phyloP scores from a whole-genome alignment of 2,888 invertebrate genomes.

The Melanostoma scalare region DNA sequence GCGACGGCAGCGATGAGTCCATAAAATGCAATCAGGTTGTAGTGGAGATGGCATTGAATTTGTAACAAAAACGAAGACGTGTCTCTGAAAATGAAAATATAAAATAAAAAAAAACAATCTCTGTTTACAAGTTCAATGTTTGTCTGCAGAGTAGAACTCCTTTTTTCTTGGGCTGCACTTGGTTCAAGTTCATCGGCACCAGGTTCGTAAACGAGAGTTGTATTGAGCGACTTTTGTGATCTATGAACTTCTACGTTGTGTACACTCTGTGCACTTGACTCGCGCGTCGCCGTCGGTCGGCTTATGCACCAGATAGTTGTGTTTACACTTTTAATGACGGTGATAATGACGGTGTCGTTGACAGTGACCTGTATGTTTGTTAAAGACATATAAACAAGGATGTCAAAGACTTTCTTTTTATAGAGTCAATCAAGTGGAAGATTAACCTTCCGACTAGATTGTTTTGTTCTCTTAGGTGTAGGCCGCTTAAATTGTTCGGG shows the following conservation, averaged over 20 bases:
- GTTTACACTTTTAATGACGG: slow-evolving; percentile 56
- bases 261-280: slow-evolving; percentile 32
- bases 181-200: slow-evolving; percentile 63
- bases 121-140: slow-evolving; percentile 64
- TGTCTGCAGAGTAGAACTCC: slow-evolving; percentile 28
- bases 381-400: slow-evolving; percentile 55
- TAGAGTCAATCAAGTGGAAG: slow-evolving; percentile 18
- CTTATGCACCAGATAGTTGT: slow-evolving; percentile 59
- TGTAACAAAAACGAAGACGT: slow-evolving; percentile 13
- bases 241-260: slow-evolving; percentile 39
- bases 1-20: neutral
- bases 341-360: slow-evolving; percentile 57
- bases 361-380: slow-evolving; percentile 58
- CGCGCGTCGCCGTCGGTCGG: slow-evolving; percentile 23
- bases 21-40: slow-evolving; percentile 58
- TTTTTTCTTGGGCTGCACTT: slow-evolving; percentile 37
- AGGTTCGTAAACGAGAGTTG: slow-evolving; percentile 16
- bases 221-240: slow-evolving; percentile 35
- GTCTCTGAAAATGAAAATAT: slow-evolving; percentile 15
- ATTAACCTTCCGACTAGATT: slow-evolving; percentile 28
- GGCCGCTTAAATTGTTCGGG: slow-evolving; percentile 45
- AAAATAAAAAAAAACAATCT: slow-evolving; percentile 6
- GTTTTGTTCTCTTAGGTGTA: slow-evolving; percentile 7
- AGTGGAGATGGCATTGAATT: slow-evolving; percentile 46
- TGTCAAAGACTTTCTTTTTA: slow-evolving; percentile 12